Conservation (phyloP, 2,113 vertebrate genomes). For the Percopsis transmontana region DNA sequence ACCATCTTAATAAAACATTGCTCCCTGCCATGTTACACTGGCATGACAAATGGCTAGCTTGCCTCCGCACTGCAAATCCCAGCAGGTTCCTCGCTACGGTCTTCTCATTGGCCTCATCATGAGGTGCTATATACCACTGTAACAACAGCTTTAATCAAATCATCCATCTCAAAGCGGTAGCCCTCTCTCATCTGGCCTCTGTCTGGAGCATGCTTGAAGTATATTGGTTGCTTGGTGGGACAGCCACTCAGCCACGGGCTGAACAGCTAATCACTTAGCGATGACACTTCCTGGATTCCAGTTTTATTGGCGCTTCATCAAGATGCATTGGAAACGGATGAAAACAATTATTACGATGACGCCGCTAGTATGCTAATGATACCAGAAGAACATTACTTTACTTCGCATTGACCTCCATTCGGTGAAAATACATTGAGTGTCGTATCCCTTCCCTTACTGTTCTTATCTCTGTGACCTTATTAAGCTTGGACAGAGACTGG, state of each 20-base stretch:
- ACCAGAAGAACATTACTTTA: neutral
- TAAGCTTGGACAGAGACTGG: constrained; percentile 6
- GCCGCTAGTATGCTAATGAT: neutral
- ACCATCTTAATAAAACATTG: constrained; percentile 26
- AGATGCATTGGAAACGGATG: neutral
- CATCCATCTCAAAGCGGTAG: neutral
- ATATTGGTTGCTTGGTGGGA: no score
- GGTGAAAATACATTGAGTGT: neutral
- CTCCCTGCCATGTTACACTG: constrained; percentile 37
- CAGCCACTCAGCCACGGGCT: no score
- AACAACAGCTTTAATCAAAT: neutral
- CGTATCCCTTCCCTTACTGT: neutral
- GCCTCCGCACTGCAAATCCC: constrained; percentile 30
- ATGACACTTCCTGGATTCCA: no score
- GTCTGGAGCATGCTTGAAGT: no score
- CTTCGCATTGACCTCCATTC: neutral
- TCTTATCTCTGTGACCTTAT: constrained; percentile 1
- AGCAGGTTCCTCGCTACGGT: constrained; percentile 15
- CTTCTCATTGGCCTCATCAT: constrained; percentile 20
- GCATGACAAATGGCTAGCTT: constrained; percentile 34
- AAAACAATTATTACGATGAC: neutral
- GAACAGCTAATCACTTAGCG: no score
- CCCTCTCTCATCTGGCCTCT: neutral
- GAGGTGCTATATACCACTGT: constrained; percentile 16
- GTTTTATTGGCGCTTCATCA: no score